Evolutionary conservation across 2,113 vertebrate genomes (phyloP), one percentile per base, ranked within the genome.

Genomic region (Psophia crepitans): DNA sequence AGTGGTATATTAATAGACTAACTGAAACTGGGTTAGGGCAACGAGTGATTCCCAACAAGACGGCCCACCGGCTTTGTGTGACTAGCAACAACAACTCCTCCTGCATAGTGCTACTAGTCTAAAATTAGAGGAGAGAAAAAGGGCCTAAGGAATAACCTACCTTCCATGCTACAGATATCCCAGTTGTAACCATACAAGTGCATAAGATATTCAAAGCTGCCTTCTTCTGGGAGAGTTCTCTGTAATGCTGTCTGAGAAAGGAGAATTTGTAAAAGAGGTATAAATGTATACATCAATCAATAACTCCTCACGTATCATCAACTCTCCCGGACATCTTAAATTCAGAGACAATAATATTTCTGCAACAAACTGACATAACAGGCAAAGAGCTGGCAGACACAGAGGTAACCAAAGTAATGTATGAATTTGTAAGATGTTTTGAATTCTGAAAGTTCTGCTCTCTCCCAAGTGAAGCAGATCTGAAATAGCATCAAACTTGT

Each of bases 11-110:
- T 95, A 97, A 95, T 89, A 94, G 95, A 96, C 89, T 32, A 69
- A 61, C 61, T 92, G 84, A 97, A 96, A 93, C 74, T 97, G 92
- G 92, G 94, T 96, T 97, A 96, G 94, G 91, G 81, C 91, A 93
- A 84, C 0, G 19, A 93, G 89, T 39, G 90, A 95, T 91, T 97
- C 89, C 86, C 92, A 97, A 44, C n/a, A 78, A 95, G 91, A 46
- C 57, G 0, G 39, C 93, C 84, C 56, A 71, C 60, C 1, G 2
- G 74, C 74, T 93, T 95, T 61, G n/a, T 78, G 33, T 1, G 2
- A 69, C 64, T 69, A 76, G 94, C 53, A 96, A 96, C 77, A 94
- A 87, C 93, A 92, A 81, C 69, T 79, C 78, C 81, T 87, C 37
- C 73, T 68, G 44, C n/a, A 37, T 4, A 76, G 48, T 33, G 41